Evolutionary conservation across 2,888 invertebrate species (phyloP), one percentile per base, ranked within the genome.

Genomic region (Theristus sp.): DNA sequence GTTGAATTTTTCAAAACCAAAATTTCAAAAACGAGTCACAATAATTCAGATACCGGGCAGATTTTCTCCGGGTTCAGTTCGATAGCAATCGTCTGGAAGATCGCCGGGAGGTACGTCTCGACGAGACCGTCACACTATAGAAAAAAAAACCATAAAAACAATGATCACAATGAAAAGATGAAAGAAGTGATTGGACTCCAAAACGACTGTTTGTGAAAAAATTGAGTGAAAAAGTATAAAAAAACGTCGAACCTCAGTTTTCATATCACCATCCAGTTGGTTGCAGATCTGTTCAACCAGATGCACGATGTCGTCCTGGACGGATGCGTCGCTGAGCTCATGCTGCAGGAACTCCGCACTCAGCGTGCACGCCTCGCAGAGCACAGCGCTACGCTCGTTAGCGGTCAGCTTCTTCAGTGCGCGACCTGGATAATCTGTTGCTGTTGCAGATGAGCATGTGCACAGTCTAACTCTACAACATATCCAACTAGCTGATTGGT

Each of bases 41-140:
- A 6, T 6, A 17, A 17, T 13, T 13, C 38, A 38, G 6, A 17
- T n/a, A 54, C 54, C 24, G 54, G 54, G 27, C 54, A 54, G 6
- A 54, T 13, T 22, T 26, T 54, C 10, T 20, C 27, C 17, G 54
- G 54, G 22, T 54, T 54, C 27, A 54, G 22, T 27, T 54, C 54
- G 17, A 28, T 22, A 10, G 28, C 26, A 2, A 54, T 10, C 10
- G 27, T 27, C 59, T 69, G 64, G 68, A 70, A 70, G 62, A 71
- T 62, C 61, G 70, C 68, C 60, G 71, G 71, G 47, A 71, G 64
- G 64, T 68, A 68, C 59, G 70, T 66, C 60, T 71, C 70, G 57
- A 71, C 63, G 47, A 70, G 55, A 60, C 69, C 61, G 60, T 71
- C 68, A 59, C 71, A 71, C 68, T 68, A 59, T 47, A 66, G 57